Evolutionary conservation across 2,888 invertebrate genomes (phyloP).

Genomic region (Tethea ocularis): DNA sequence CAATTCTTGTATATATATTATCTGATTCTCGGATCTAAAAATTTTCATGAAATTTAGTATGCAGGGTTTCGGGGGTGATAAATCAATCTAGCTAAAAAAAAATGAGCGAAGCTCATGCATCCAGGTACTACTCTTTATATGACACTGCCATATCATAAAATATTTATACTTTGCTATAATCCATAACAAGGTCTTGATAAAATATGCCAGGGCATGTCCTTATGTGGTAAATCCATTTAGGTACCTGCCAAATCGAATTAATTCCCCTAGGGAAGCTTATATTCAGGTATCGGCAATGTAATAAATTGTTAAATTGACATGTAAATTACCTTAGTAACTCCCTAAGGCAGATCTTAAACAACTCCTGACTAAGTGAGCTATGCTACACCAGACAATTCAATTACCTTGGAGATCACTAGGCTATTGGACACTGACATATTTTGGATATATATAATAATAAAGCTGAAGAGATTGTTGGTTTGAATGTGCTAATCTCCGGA

Average conservation of each 20-base stretch:
- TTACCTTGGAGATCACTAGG: neutral
- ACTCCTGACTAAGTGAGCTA: neutral
- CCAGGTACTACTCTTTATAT: too few relatives aligned
- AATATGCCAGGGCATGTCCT: neutral
- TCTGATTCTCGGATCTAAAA: too few relatives aligned
- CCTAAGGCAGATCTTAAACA: neutral
- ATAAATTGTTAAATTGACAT: constrained; percentile 1
- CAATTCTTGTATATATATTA: too few relatives aligned
- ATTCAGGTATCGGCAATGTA: neutral
- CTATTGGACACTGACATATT: neutral
- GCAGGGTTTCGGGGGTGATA: too few relatives aligned
- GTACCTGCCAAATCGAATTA: neutral
- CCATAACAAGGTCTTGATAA: neutral
- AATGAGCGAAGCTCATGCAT: too few relatives aligned
- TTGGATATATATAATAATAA: too few relatives aligned
- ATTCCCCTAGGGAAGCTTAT: neutral
- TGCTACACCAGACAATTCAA: neutral
- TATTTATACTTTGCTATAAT: neutral
- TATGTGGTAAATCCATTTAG: neutral
- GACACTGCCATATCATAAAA: too few relatives aligned
- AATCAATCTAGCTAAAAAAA: too few relatives aligned
- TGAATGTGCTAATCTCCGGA: too few relatives aligned
- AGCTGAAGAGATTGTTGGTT: too few relatives aligned
- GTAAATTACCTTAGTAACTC: neutral
- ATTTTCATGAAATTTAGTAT: too few relatives aligned